These are phyloP conservation scores for Camelus dromedarius DNA, from an alignment of 2,113 vertebrate genomes.

Conservation along the genomic window DNA sequence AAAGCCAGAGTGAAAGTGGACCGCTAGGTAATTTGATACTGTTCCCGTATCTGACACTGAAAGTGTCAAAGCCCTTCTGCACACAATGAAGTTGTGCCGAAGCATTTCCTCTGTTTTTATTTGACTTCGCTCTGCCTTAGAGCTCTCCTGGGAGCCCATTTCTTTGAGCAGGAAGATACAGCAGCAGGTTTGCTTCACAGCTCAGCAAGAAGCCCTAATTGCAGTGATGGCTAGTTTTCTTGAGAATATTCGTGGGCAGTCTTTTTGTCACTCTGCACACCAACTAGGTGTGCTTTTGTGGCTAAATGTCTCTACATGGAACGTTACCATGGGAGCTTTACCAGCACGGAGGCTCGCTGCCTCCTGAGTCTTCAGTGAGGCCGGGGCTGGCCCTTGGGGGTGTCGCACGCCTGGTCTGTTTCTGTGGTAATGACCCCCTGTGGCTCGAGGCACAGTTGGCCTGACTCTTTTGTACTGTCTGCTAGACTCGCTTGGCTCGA, in stretches of 20 bases:
- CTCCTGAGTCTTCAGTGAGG: not conserved
- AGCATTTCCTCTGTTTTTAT: not conserved
- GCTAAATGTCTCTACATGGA: not conserved
- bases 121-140: not conserved
- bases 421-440: not conserved
- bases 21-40: not conserved
- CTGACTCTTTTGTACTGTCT: not conserved
- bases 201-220: not conserved
- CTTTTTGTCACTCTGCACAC: not conserved
- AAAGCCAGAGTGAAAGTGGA: not conserved
- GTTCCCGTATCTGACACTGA: not conserved
- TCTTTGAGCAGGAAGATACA: not conserved
- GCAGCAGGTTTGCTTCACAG: not conserved
- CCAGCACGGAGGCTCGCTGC: not conserved
- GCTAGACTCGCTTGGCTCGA: constrained; percentile 79
- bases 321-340: accelerated
- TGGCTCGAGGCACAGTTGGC: not conserved
- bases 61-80: not conserved
- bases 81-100: not conserved
- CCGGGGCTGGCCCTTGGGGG: not conserved
- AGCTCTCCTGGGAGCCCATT: not conserved
- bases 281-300: not conserved
- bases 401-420: not conserved
- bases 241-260: not conserved
- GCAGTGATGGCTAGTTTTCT: not conserved